These are phyloP conservation scores for Drosophila lacteicornis DNA, from an alignment of 1,140 invertebrate genomes.

Conservation along the genomic window DNA sequence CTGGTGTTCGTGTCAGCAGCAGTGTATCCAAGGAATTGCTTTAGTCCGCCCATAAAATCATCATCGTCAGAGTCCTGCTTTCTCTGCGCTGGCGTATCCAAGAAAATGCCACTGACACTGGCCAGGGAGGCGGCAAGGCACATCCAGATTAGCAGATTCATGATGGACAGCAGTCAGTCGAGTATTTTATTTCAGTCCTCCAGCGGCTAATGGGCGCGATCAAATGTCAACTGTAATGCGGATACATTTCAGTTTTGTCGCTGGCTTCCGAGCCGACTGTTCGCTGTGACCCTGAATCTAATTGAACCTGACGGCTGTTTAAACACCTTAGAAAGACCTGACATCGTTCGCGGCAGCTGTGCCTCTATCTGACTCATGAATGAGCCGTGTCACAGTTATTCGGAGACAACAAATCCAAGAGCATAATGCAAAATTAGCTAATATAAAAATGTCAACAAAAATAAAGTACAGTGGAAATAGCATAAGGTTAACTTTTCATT, in stretches of 20 bases:
- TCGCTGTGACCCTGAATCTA: slow-evolving; percentile 48
- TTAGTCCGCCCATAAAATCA: slow-evolving; percentile 47
- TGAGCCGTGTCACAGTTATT: slow-evolving; percentile 5
- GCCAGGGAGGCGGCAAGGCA: slow-evolving; percentile 15
- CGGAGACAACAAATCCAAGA: neutral
- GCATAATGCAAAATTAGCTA: neutral
- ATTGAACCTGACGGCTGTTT: slow-evolving; percentile 55
- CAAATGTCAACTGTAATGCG: slow-evolving; percentile 35
- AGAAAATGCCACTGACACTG: slow-evolving; percentile 38
- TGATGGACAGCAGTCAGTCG: slow-evolving; percentile 10
- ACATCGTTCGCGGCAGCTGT: slow-evolving; percentile 17
- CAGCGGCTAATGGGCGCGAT: slow-evolving; percentile 17
- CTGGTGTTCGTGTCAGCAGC: slow-evolving; percentile 13
- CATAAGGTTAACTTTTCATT: neutral
- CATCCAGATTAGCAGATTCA: slow-evolving; percentile 54
- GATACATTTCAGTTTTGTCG: slow-evolving; percentile 51
- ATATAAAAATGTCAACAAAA: neutral
- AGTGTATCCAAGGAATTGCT: slow-evolving; percentile 42
- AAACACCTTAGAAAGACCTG: slow-evolving; percentile 30
- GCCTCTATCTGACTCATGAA: neutral
- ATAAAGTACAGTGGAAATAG: neutral
- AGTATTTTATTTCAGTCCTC: slow-evolving; percentile 17
- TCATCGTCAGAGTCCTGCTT: slow-evolving; percentile 20
- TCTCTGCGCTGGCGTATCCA: slow-evolving; percentile 16
- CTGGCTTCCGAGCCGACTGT: slow-evolving; percentile 3